These are phyloP conservation scores for Oreochromis grahami DNA, from an alignment of 2,797 vertebrate genomes.

Conservation along the genomic window DNA sequence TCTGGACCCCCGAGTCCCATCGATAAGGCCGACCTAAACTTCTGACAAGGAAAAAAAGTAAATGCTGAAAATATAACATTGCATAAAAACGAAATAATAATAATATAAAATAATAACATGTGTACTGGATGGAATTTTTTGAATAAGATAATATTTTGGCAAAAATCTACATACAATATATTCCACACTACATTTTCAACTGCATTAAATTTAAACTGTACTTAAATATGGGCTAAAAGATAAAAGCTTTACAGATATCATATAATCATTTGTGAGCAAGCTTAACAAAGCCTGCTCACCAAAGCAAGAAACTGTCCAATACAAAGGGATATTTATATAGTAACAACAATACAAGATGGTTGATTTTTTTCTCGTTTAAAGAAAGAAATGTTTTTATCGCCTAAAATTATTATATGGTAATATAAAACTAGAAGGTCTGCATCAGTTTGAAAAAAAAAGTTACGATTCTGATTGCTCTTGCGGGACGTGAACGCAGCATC, in stretches of 20 bases:
- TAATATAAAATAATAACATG: not conserved
- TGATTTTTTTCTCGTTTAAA: not conserved
- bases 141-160: not conserved
- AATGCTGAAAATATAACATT: not conserved
- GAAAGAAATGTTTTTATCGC: not conserved
- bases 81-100: not conserved
- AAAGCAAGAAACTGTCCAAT: not conserved
- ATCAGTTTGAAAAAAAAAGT: not conserved
- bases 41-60: not conserved
- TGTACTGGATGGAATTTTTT: not conserved
- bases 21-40: not conserved
- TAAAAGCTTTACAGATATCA: not conserved
- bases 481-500: constrained; percentile 54
- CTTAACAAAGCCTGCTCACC: not conserved
- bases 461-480: not conserved
- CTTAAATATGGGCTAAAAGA: not conserved
- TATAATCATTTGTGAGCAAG: not conserved
- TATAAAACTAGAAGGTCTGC: not conserved
- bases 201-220: not conserved
- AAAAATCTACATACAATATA: not conserved
- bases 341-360: not conserved
- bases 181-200: not conserved
- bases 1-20: not conserved
- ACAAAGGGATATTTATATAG: not conserved
- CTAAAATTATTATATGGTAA: not conserved